A percentile compares a stretch with the other conserved stretches of the same genome.
phyloP scores from a whole-genome alignment of 1,140 invertebrate genomes.

The Cherax quadricarinatus region DNA sequence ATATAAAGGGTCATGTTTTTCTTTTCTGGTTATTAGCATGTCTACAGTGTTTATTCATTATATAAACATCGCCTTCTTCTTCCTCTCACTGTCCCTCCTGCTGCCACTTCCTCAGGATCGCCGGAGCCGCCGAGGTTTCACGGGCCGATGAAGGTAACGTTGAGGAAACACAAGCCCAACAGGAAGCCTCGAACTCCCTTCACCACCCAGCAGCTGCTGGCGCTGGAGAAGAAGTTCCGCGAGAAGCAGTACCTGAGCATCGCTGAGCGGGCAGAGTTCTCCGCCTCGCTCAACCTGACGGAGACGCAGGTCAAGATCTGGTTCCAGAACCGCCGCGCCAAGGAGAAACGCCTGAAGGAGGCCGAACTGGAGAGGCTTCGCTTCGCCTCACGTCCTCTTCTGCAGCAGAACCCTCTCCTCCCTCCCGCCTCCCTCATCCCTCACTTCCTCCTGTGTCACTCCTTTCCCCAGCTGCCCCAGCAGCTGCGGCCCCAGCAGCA shows the following conservation, averaged over 20 bases:
- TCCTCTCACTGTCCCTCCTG: no score
- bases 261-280: no score
- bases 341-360: no score
- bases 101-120: constrained; percentile 12
- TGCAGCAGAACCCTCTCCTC: constrained; percentile 46
- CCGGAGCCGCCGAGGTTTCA: constrained; percentile 50
- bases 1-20: no score
- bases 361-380: constrained; percentile 28
- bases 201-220: constrained; percentile 47
- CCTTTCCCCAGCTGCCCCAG: constrained; percentile 47
- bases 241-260: no score
- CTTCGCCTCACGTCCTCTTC: constrained; percentile 44
- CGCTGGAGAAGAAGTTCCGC: no score
- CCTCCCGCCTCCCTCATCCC: constrained; percentile 57
- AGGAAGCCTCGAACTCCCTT: constrained; percentile 63
- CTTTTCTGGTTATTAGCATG: not conserved
- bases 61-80: not conserved
- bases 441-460: constrained; percentile 51
- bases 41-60: not conserved
- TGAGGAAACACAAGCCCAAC: not conserved
- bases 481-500: constrained; percentile 13
- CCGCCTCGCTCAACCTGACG: no score
- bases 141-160: constrained; percentile 51
- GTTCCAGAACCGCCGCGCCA: no score
- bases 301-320: no score